Evolutionary conservation across 2,888 invertebrate genomes (phyloP).

Genomic region (Apeira syringaria): DNA sequence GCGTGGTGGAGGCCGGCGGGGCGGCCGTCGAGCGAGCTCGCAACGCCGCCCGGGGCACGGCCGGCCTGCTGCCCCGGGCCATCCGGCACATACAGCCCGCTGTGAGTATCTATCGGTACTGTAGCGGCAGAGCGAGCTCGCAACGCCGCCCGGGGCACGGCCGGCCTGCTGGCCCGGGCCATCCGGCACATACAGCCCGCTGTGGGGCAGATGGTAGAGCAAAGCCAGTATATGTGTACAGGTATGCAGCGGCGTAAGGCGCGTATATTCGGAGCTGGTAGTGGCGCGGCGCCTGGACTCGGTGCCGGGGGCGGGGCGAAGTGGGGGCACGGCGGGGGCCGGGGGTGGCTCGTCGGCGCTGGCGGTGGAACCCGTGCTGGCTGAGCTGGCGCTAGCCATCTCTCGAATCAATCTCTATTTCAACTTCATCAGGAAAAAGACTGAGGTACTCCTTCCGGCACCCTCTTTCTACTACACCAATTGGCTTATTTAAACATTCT

Average conservation of each 20-base stretch:
- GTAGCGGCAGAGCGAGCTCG: slow-evolving; percentile 44
- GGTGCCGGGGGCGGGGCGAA: slow-evolving; percentile 26
- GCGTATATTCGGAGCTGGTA: slow-evolving; percentile 45
- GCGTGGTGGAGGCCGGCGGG: slow-evolving; percentile 63
- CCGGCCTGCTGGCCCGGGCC: slow-evolving; percentile 37
- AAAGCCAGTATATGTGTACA: too few relatives aligned
- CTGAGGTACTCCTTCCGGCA: slow-evolving; percentile 80
- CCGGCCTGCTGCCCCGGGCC: slow-evolving; percentile 34
- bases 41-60: slow-evolving; percentile 19
- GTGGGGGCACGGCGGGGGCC: slow-evolving; percentile 43
- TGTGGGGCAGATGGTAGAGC: too few relatives aligned
- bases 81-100: slow-evolving; percentile 47
- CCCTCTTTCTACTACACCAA: too few relatives aligned
- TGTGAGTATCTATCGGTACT: slow-evolving; percentile 32
- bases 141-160: slow-evolving; percentile 49
- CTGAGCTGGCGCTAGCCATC: slow-evolving; percentile 96
- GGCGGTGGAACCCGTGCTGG: slow-evolving; percentile 90
- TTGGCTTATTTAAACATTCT: too few relatives aligned
- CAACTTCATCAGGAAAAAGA: slow-evolving; percentile 91
- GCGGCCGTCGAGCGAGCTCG: slow-evolving; percentile 53
- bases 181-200: too few relatives aligned
- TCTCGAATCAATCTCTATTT: slow-evolving; percentile 95
- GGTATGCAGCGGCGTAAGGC: slow-evolving; percentile 55
- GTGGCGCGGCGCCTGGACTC: slow-evolving; percentile 35
- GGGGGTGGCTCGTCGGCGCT: slow-evolving; percentile 36